Evolutionary conservation across 2,113 vertebrate genomes (phyloP), one percentile per base, ranked within the genome.

Genomic region (Tricholaema leucomelas): DNA sequence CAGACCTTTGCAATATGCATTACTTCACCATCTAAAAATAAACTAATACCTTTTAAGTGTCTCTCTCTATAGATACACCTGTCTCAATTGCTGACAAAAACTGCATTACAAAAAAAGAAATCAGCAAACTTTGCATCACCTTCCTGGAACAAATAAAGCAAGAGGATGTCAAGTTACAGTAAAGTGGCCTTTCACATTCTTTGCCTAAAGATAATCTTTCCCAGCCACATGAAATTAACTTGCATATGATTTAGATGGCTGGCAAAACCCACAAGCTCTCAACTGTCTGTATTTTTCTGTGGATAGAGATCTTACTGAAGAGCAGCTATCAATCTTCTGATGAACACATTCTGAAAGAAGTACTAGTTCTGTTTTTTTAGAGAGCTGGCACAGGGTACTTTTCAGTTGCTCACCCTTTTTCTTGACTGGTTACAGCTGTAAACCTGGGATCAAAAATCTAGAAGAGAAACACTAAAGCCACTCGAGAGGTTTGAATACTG

Each of bases 1-100:
- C 30, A 59, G 52, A 80, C 55, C 86, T 95, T 87, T 92, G 74
- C 73, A 89, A 90, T 44, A 87, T 33, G 35, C 52, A 88, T 50
- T 67, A 90, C 27, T 82, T 93, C 42, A 44, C 67, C 63, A 90
- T 63, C 63, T 81, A 87, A 40, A 15, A 33, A 15, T 15, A 61
- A 59, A 33, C 14, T 27, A n/a, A 35, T 4, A 36, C 31, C 58
- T 55, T 13, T 24, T 24, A 50, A 50, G 48, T 50, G 6, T 48
- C 46, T 48, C 20, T 48, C 46, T 48, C 19, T 48, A 48, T 48
- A 48, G n/a, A n/a, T 44, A 25, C 13, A 50, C 24, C 48, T 50
- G 48, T 25, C 48, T 50, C 48, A 40, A 69, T 24, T 13, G 27
- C n/a, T 35, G 54, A 60, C 4, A 54, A 79, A 38, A 74, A 67